Evolutionary conservation across 1,140 invertebrate species (phyloP).

Genomic region (Ganaspis sp.): DNA sequence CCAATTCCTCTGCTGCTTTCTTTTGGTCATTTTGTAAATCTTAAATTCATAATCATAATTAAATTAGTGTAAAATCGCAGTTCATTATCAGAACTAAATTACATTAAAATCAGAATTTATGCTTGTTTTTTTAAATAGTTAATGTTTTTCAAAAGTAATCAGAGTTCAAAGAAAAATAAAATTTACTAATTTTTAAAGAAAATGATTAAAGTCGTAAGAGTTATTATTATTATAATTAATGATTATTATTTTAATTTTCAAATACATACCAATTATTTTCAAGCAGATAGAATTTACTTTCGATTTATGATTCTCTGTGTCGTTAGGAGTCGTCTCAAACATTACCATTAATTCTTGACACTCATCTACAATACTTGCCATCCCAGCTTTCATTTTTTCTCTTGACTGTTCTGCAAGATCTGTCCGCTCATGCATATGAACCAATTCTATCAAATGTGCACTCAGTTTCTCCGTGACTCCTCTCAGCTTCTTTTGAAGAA

Average conservation of each 20-base stretch:
- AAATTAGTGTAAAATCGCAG: slow-evolving; percentile 26
- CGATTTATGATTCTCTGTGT: slow-evolving; percentile 58
- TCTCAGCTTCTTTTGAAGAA: slow-evolving; percentile 77
- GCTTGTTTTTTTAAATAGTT: slow-evolving; percentile 27
- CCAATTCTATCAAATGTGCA: slow-evolving; percentile 78
- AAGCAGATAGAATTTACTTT: slow-evolving; percentile 78
- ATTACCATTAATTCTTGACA: slow-evolving; percentile 78
- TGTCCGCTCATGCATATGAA: slow-evolving; percentile 79
- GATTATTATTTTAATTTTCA: slow-evolving; percentile 37
- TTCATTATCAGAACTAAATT: too few relatives aligned
- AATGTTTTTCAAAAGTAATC: too few relatives aligned
- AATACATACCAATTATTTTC: slow-evolving; percentile 79
- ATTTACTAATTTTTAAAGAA: too few relatives aligned
- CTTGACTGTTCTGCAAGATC: slow-evolving; percentile 80
- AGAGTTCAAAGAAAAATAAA: too few relatives aligned
- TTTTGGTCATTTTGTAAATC: slow-evolving; percentile 78
- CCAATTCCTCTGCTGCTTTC: slow-evolving; percentile 77
- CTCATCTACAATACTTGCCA: slow-evolving; percentile 80
- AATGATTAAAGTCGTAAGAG: too few relatives aligned
- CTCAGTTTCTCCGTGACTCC: slow-evolving; percentile 79
- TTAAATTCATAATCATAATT: slow-evolving; percentile 47
- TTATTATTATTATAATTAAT: neutral
- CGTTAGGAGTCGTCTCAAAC: slow-evolving; percentile 58
- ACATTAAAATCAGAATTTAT: too few relatives aligned
- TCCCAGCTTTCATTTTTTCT: slow-evolving; percentile 81